Conservation (phyloP, 2,113 vertebrate species). For the Carassius auratus region DNA sequence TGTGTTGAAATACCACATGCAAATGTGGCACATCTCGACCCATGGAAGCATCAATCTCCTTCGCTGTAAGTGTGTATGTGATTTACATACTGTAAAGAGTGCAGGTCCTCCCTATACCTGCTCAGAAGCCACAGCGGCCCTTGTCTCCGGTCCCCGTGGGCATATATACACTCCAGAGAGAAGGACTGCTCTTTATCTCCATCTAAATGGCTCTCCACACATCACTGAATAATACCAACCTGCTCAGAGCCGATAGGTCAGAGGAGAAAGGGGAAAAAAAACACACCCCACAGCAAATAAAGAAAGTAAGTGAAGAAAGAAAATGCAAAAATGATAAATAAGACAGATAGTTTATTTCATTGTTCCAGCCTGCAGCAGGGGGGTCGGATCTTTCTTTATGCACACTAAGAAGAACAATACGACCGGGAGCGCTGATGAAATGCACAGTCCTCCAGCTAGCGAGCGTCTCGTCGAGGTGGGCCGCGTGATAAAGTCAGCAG, state of each 20-base stretch:
- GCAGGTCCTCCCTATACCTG: slow-evolving; percentile 8
- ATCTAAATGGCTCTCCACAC: slow-evolving; percentile 80
- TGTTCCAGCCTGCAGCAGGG: slow-evolving; percentile 89
- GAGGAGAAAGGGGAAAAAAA: slow-evolving; percentile 75
- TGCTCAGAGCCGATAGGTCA: slow-evolving; percentile 83
- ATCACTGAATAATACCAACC: slow-evolving; percentile 82
- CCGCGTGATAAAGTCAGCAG: slow-evolving; percentile 97
- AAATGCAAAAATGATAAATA: slow-evolving; percentile 91
- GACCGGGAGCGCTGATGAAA: slow-evolving; percentile 95
- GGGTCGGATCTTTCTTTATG: slow-evolving; percentile 96
- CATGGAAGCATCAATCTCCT: neutral
- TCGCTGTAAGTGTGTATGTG: neutral
- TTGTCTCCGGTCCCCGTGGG: slow-evolving; percentile 11
- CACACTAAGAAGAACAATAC: slow-evolving; percentile 99
- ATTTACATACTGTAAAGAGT: slow-evolving; percentile 45
- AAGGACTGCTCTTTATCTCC: slow-evolving; percentile 75
- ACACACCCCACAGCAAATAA: too few relatives aligned
- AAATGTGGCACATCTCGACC: neutral
- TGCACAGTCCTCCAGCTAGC: slow-evolving; percentile 90
- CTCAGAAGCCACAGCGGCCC: slow-evolving; percentile 2
- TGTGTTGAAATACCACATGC: neutral
- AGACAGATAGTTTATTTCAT: slow-evolving; percentile 92
- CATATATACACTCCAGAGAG: slow-evolving; percentile 54
- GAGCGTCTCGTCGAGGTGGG: slow-evolving; percentile 93
- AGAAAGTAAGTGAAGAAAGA: slow-evolving; percentile 67